Conservation (phyloP, 2,888 invertebrate genomes). For the Temnothorax ravouxi region DNA sequence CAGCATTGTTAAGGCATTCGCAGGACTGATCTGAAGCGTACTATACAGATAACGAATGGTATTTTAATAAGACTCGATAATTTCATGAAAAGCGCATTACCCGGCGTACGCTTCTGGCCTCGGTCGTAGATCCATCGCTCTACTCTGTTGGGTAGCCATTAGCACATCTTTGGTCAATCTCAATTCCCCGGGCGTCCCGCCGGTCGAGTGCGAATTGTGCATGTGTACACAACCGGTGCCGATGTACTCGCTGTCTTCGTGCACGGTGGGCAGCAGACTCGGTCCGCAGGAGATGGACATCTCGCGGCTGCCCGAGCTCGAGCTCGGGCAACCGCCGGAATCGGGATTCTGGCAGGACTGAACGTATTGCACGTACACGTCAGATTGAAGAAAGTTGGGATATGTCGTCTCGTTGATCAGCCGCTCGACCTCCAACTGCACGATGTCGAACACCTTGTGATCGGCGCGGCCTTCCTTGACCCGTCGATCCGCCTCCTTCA, state of each 20-base stretch:
- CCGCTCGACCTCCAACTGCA: constrained; percentile 93
- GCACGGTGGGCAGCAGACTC: constrained; percentile 92
- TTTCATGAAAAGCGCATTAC: constrained; percentile 86
- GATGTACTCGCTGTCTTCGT: constrained; percentile 93
- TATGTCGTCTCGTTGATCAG: constrained; percentile 96
- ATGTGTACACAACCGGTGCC: constrained; percentile 64
- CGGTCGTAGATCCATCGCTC: constrained; percentile 89
- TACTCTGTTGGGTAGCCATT: constrained; percentile 92
- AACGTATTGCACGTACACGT: constrained; percentile 95
- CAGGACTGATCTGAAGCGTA: constrained; percentile 64
- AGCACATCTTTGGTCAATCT: constrained; percentile 93
- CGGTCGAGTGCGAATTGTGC: constrained; percentile 81
- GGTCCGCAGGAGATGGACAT: constrained; percentile 87
- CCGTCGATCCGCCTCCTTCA: constrained; percentile 92
- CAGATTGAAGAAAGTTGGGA: constrained; percentile 96
- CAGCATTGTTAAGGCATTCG: constrained; percentile 65
- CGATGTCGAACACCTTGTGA: constrained; percentile 94
- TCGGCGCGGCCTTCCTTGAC: constrained; percentile 91
- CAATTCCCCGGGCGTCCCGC: constrained; percentile 85
- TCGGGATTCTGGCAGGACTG: constrained; percentile 89
- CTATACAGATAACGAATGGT: constrained; percentile 60
- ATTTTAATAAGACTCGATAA: constrained; percentile 21
- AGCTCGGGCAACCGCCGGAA: constrained; percentile 83
- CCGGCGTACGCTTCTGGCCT: constrained; percentile 90
- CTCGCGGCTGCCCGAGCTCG: constrained; percentile 82